A percentile compares a stretch with the other conserved stretches of the same genome.
phyloP scores from a whole-genome alignment of 2,888 invertebrate species.

The Silvanus unidentatus region DNA sequence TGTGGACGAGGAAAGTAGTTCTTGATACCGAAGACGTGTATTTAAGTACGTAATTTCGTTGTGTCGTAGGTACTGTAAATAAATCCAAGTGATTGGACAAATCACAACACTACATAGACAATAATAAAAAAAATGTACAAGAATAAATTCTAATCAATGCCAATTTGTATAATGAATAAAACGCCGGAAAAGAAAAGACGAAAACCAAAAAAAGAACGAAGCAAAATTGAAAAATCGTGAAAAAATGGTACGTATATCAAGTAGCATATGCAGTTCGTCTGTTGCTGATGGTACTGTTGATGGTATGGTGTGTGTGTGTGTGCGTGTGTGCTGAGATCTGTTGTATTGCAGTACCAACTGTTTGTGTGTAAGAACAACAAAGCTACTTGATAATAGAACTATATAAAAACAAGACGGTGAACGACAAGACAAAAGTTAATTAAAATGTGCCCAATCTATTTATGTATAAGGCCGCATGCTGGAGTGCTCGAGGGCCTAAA shows the following conservation, averaged over 20 bases:
- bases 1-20: conserved; percentile 46
- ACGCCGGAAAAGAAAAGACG: too few species aligned
- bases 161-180: conserved; percentile 15
- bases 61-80: conserved; percentile 17
- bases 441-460: conserved; percentile 21
- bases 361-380: not conserved
- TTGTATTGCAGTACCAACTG: too few species aligned
- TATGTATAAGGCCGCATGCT: conserved; percentile 30
- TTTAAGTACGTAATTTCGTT: conserved; percentile 30
- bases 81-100: conserved; percentile 22
- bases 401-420: conserved; percentile 9
- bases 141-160: conserved; percentile 19
- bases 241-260: too few species aligned
- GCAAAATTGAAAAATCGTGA: too few species aligned
- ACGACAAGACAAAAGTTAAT: conserved; percentile 15
- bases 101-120: conserved; percentile 29
- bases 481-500: conserved; percentile 35
- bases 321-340: too few species aligned
- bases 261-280: too few species aligned
- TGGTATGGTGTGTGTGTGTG: not conserved
- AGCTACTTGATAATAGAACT: conserved; percentile 8
- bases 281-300: not conserved
- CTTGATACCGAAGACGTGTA: conserved; percentile 37
- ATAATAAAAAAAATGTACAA: not conserved
- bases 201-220: too few species aligned